Conservation (phyloP, 2,113 vertebrate genomes). For the Actenoides lindsayi region DNA sequence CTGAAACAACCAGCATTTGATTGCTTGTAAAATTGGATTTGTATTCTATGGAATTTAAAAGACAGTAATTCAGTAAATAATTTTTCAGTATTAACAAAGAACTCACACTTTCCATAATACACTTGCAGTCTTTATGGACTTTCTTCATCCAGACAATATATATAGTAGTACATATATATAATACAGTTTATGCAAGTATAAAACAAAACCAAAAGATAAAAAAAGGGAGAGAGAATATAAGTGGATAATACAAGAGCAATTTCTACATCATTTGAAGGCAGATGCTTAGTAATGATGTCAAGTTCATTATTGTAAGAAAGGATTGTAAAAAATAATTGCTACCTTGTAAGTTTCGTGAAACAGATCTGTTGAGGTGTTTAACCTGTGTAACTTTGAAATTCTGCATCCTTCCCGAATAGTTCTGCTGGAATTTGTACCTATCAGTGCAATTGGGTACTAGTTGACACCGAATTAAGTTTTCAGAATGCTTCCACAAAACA, state of each 20-base stretch:
- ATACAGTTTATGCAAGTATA: neutral
- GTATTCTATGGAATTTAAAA: neutral
- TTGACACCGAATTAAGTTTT: neutral
- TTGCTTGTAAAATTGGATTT: neutral
- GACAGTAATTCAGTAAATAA: neutral
- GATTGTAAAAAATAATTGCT: neutral
- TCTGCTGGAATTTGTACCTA: neutral
- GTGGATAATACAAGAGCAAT: neutral
- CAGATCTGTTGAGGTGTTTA: neutral
- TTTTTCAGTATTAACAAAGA: neutral
- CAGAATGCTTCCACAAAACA: neutral
- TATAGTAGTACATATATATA: neutral
- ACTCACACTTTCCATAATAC: neutral
- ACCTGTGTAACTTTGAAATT: neutral
- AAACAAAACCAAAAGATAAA: neutral
- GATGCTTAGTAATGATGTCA: neutral
- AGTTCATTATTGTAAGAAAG: neutral
- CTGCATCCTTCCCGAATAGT: neutral
- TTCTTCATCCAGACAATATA: neutral
- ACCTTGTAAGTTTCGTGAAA: neutral
- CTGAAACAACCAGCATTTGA: neutral
- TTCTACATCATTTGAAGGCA: neutral
- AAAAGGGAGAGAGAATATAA: neutral
- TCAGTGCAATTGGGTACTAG: neutral
- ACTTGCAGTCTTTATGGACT: neutral